These are phyloP conservation scores for Dichetophora obliterata DNA, from an alignment of 2,888 invertebrate species.

Conservation along the genomic window DNA sequence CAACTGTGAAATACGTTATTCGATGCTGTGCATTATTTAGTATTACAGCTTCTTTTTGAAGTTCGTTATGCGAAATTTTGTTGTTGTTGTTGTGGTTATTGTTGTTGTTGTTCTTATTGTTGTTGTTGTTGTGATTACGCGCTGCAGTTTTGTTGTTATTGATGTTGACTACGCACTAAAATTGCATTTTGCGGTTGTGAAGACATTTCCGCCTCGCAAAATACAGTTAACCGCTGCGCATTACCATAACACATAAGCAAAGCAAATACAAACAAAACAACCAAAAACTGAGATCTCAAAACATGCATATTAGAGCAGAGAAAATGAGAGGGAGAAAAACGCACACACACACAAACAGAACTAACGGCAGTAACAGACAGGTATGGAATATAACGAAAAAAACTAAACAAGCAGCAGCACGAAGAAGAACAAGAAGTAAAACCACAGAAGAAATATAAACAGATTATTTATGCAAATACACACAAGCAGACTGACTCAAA, in stretches of 20 bases:
- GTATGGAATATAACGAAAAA: neutral
- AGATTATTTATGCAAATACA: constrained; percentile 36
- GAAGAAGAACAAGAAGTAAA: neutral
- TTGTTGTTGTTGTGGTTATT: no score
- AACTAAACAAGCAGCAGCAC: neutral
- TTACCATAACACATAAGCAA: constrained; percentile 14
- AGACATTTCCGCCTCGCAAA: constrained; percentile 18
- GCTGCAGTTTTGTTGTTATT: no score
- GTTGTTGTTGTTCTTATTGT: no score
- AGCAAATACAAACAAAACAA: neutral
- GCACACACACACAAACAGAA: no score
- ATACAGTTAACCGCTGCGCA: constrained; percentile 6
- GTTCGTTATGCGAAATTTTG: no score
- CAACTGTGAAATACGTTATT: no score
- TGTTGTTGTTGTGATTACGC: no score
- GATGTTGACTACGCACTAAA: neutral
- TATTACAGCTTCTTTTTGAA: no score
- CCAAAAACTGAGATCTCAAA: neutral
- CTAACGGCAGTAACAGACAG: no score
- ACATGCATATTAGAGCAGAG: neutral
- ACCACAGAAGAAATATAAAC: constrained; percentile 21
- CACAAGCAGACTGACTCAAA: constrained; percentile 5
- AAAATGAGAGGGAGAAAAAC: neutral
- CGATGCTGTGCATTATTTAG: no score
- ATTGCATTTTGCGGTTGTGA: constrained; percentile 16